Evolutionary conservation across 2,888 invertebrate genomes (phyloP).

Genomic region (Phortica okadai): DNA sequence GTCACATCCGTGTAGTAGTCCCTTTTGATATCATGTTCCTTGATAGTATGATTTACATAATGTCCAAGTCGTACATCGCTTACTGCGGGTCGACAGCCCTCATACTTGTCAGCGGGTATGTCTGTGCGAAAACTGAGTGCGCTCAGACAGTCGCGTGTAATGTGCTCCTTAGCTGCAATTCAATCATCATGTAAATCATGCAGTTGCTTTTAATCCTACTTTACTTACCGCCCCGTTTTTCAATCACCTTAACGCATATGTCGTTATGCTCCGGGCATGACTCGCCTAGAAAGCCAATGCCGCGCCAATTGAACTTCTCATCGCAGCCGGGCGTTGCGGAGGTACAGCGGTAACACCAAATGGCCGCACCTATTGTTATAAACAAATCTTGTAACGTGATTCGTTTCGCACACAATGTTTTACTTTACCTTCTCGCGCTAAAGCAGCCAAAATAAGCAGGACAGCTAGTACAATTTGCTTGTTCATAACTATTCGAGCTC

Average conservation of each 20-base stretch:
- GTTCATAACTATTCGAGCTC: slow-evolving; percentile 43
- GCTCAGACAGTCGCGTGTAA: slow-evolving; percentile 91
- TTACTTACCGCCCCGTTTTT: slow-evolving; percentile 86
- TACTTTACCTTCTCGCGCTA: slow-evolving; percentile 58
- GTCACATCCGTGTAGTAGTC: slow-evolving; percentile 88
- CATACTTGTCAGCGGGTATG: slow-evolving; percentile 93
- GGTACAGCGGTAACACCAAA: slow-evolving; percentile 94
- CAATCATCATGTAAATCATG: background rate
- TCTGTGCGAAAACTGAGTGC: slow-evolving; percentile 88
- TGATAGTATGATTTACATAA: slow-evolving; percentile 91
- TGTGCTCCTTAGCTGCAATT: slow-evolving; percentile 83
- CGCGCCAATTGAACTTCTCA: slow-evolving; percentile 89
- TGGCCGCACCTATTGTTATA: slow-evolving; percentile 77
- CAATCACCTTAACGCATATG: slow-evolving; percentile 92
- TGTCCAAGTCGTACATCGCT: slow-evolving; percentile 87
- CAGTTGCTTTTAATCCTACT: background rate
- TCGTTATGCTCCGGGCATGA: slow-evolving; percentile 90
- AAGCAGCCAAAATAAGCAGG: slow-evolving; percentile 49
- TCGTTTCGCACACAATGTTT: too few species aligned
- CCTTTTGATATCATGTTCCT: slow-evolving; percentile 89
- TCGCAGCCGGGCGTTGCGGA: slow-evolving; percentile 93
- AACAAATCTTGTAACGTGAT: too few species aligned
- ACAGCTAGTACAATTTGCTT: slow-evolving; percentile 32
- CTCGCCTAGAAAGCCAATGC: slow-evolving; percentile 84
- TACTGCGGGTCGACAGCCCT: slow-evolving; percentile 90